A percentile compares a stretch with the other conserved stretches of the same genome.
Evolutionary conservation across 2,797 vertebrate species (phyloP).

Genomic region (Enteromius fasciolatus): DNA sequence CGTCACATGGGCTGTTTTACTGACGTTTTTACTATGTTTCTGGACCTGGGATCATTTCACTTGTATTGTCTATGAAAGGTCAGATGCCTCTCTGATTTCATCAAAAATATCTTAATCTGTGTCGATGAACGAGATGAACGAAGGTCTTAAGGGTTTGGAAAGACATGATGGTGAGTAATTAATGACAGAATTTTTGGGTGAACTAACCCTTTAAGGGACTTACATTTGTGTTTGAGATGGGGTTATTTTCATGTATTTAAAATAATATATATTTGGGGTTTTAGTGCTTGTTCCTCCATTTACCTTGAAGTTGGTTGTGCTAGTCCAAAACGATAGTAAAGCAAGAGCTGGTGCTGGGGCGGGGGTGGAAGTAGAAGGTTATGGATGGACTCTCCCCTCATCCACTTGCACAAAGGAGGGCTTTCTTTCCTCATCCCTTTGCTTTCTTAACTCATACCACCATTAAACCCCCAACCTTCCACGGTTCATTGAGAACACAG

Average conservation of each 20-base stretch:
- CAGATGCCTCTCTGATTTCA: too few species aligned
- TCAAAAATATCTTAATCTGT: too few species aligned
- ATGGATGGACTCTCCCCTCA: slow-evolving; percentile 46
- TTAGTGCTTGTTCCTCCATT: slow-evolving; percentile 53
- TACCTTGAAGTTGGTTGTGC: slow-evolving; percentile 37
- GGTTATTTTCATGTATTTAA: slow-evolving; percentile 50
- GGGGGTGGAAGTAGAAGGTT: slow-evolving; percentile 34
- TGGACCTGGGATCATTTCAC: too few species aligned
- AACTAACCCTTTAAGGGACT: background rate
- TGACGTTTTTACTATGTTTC: too few species aligned
- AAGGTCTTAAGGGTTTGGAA: too few species aligned
- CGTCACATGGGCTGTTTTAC: too few species aligned
- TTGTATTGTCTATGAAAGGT: too few species aligned
- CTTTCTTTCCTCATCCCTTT: slow-evolving; percentile 65
- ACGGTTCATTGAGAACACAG: slow-evolving; percentile 51
- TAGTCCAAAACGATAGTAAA: slow-evolving; percentile 39
- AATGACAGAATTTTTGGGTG: too few species aligned
- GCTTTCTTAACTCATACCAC: slow-evolving; percentile 64
- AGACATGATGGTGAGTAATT: too few species aligned
- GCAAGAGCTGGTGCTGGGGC: slow-evolving; percentile 43
- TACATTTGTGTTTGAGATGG: slow-evolving; percentile 10
- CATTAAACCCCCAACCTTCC: slow-evolving; percentile 60
- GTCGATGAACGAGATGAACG: too few species aligned
- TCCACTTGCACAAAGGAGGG: slow-evolving; percentile 61
- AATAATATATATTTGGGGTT: slow-evolving; percentile 67